Percentiles rank a stretch among this genome's conserved stretches.
Conservation (phyloP, 1,140 invertebrate genomes). For the Pseudomyrmex sp. region DNA sequence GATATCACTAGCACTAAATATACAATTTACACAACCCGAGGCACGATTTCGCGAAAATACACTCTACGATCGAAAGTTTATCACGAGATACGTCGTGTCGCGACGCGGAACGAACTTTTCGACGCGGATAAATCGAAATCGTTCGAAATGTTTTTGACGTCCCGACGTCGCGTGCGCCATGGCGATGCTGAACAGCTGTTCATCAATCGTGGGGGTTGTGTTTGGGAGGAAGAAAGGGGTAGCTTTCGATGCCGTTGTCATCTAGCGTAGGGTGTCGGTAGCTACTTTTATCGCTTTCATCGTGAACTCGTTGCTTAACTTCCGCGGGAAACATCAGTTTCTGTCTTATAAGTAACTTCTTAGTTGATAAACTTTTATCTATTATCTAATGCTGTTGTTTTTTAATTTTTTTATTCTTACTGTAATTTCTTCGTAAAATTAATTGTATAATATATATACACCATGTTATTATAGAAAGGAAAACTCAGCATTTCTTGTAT, state of each 20-base stretch:
- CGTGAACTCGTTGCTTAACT: not conserved
- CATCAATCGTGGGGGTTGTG: constrained; percentile 30
- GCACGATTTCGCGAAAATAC: constrained; percentile 24
- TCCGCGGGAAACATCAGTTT: constrained; percentile 24
- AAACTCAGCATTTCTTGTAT: not conserved
- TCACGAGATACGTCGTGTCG: constrained; percentile 14
- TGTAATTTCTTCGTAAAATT: too few species aligned
- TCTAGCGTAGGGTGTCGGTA: constrained; percentile 21
- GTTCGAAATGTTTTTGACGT: constrained; percentile 56
- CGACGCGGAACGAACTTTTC: constrained; percentile 48
- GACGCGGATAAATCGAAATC: constrained; percentile 51
- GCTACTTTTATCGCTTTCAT: not conserved
- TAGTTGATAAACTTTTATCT: not conserved
- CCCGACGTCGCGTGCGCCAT: constrained; percentile 71
- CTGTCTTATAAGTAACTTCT: not conserved
- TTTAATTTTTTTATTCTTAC: not conserved
- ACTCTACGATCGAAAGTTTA: constrained; percentile 55
- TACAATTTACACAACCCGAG: constrained; percentile 11
- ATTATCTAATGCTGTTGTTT: not conserved
- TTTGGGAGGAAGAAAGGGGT: constrained; percentile 31
- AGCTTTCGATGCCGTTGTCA: constrained; percentile 19
- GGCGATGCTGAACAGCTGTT: constrained; percentile 71
- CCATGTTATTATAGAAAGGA: not conserved
- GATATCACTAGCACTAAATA: constrained; percentile 38
- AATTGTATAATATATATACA: not conserved